These are phyloP conservation scores for Apogon talboti DNA, from an alignment of 2,797 vertebrate species.

Conservation along the genomic window DNA sequence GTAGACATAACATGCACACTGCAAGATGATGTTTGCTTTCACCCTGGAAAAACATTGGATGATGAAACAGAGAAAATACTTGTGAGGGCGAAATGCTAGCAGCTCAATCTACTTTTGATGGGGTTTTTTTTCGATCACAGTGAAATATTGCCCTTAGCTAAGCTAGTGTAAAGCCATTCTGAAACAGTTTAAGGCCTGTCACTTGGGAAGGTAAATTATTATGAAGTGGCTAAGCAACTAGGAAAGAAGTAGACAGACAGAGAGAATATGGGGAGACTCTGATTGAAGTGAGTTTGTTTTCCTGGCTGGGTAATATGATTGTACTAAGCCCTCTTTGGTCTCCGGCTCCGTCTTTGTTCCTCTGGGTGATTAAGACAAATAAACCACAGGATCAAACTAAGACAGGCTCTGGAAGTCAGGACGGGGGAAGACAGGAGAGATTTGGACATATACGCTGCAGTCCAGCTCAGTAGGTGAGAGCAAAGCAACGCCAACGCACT, in stretches of 20 bases:
- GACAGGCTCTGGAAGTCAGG: constrained; percentile 56
- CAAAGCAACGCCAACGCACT: constrained; percentile 22
- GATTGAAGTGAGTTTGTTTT: constrained; percentile 69
- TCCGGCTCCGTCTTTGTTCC: constrained; percentile 52
- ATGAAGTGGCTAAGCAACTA: constrained; percentile 12
- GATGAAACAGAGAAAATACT: background rate
- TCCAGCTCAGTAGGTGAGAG: constrained; percentile 34
- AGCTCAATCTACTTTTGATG: constrained; percentile 29
- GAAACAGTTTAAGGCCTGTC: constrained; percentile 28
- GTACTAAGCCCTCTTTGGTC: constrained; percentile 52
- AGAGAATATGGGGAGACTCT: constrained; percentile 30
- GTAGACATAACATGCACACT: constrained; percentile 20
- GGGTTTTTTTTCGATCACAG: constrained; percentile 34
- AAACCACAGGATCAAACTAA: constrained; percentile 60
- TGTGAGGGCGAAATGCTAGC: constrained; percentile 2
- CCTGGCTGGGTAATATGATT: constrained; percentile 59
- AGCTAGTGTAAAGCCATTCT: constrained; percentile 19
- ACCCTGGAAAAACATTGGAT: constrained; percentile 3
- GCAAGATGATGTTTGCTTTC: constrained; percentile 14
- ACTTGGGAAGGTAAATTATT: constrained; percentile 26
- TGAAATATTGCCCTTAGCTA: constrained; percentile 9
- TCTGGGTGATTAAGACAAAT: constrained; percentile 72
- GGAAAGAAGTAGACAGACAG: constrained; percentile 20
- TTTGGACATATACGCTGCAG: constrained; percentile 33
- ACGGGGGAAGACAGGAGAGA: constrained; percentile 31